Evolutionary conservation across 35 echinoderm and acorn worm species (phyloP).

Genomic region (Eucidaris tribuloides): DNA sequence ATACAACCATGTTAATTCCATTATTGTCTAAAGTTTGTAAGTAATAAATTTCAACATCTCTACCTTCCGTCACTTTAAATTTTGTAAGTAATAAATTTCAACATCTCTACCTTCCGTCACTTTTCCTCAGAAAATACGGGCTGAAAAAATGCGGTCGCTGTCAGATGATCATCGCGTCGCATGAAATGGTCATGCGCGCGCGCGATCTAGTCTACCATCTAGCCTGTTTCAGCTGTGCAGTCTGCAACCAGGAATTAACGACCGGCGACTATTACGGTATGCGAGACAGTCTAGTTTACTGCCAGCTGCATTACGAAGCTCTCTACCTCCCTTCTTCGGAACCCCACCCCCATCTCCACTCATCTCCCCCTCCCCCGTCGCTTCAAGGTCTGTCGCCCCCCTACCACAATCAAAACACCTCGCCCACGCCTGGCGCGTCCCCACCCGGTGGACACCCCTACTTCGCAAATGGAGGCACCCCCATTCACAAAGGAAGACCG

Average conservation of each 20-base stretch:
- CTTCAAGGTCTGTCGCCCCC: slow-evolving; percentile 13
- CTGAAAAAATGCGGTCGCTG: slow-evolving; percentile 88
- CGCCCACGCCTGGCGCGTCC: slow-evolving; percentile 47
- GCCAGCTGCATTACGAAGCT: slow-evolving; percentile 89
- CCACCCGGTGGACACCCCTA: slow-evolving; percentile 25
- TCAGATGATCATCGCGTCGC: slow-evolving; percentile 77
- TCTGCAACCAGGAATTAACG: slow-evolving; percentile 71
- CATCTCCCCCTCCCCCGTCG: not conserved
- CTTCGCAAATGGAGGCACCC: slow-evolving; percentile 60
- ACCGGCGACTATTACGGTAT: slow-evolving; percentile 96
- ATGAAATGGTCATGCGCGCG: slow-evolving; percentile 98
- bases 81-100: no score
- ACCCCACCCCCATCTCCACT: slow-evolving; percentile 14
- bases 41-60: no score
- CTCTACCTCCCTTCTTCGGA: slow-evolving; percentile 12
- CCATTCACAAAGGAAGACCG: slow-evolving; percentile 90
- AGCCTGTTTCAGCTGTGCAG: slow-evolving; percentile 83
- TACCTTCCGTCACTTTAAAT: no score
- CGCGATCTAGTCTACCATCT: slow-evolving; percentile 89
- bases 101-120: no score
- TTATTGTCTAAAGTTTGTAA: no score
- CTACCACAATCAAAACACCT: slow-evolving; percentile 22
- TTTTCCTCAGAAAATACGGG: slow-evolving; percentile 64
- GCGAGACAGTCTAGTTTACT: slow-evolving; percentile 85
- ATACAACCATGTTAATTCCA: no score